Base-by-base conservation (phyloP, 2,113 vertebrate genomes). In the Dolichotis patagonum region DNA sequence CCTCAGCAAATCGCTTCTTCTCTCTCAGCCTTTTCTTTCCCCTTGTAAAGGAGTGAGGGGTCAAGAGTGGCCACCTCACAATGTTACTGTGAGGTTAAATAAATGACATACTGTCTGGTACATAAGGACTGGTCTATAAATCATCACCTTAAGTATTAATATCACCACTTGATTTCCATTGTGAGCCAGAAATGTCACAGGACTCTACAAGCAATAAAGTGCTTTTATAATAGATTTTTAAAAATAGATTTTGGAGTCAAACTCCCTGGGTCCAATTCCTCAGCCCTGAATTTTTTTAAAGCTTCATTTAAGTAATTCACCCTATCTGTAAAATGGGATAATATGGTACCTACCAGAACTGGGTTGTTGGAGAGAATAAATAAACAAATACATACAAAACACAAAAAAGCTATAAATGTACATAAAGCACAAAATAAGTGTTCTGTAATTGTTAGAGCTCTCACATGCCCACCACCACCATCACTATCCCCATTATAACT, bases 91-190 rank as follows among this genome's bases (percentile, higher is more conserved):
- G 56, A 85, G 80, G 46, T 71, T 91, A 65, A 89, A 88, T 56
- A 38, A 56, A 63, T 56, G 9, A 49, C 14, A 4, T 26, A 16
- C 4, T 38, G 22, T 85, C 85, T 90, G 10, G 10, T 24, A 32
- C n/a, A 14, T 12, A 13, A 26, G 5, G 12, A 43, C 71, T 75
- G 71, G 22, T 43, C 10, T 75, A 60, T 86, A 86, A 96, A 12
- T 87, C 54, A 83, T 19, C 67, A 5, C 7, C 67, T 0, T 19
- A 88, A 80, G 28, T 80, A 20, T 60, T 86, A 38, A 75, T 60
- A 41, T 65, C n/a, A 16, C 11, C 30, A 77, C 52, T 69, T 85
- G 75, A 96, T 88, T 90, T 94, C 91, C 93, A 46, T 84, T 86
- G 12, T 63, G 30, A 91, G 32, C 38, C 90, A 94, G 5, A 67